Base-by-base conservation (phyloP, 2,113 vertebrate genomes). In the Speoplatyrhinus poulsoni region DNA sequence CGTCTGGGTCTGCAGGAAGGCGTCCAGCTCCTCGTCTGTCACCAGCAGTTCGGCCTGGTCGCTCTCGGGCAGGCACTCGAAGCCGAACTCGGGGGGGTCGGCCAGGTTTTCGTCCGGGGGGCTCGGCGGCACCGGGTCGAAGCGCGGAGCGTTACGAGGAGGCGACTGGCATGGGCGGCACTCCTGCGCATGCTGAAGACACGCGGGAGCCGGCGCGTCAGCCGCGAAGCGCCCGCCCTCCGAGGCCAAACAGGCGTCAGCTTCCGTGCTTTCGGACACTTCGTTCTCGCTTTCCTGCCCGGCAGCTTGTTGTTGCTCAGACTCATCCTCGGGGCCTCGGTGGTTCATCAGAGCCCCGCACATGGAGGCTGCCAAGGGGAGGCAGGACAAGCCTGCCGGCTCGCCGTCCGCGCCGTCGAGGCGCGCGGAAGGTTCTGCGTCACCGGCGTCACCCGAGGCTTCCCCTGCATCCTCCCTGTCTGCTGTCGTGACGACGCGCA, bases 1-100 rank as follows among this genome's bases (percentile, higher is more conserved):
- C 12, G 75, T 76, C 71, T 96, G 94, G 8, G 91, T 91, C 78
- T 86, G 93, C 59, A 98, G 88, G 85, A 98, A 98, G 0, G 96
- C 95, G 80, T 98, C 96, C 60, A 99, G 87, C 75, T 99, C 98
- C 65, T 95, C 94, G 32, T 99, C 96, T 0, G 94, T 97, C 17
- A 98, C 88, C 36, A 95, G 83, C 71, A 89, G 46, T 68, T 92
- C 88, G 16, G 90, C 91, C 79, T 91, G 73, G 75, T 90, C 81
- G 17, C 94, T 94, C 74, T 95, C 95, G 0, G 92, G 90, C 7
- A 93, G 85, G 32, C 89, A 92, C 58, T 93, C 88, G 5, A 93
- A 92, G 11, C 84, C 88, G 50, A 92, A 92, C 75, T 92, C 91
- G 0, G 78, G 78, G 3, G 82, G 82, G 46, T 89, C 86, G 0